Conservation (phyloP, 2,888 invertebrate genomes). For the Baccha elongata region DNA sequence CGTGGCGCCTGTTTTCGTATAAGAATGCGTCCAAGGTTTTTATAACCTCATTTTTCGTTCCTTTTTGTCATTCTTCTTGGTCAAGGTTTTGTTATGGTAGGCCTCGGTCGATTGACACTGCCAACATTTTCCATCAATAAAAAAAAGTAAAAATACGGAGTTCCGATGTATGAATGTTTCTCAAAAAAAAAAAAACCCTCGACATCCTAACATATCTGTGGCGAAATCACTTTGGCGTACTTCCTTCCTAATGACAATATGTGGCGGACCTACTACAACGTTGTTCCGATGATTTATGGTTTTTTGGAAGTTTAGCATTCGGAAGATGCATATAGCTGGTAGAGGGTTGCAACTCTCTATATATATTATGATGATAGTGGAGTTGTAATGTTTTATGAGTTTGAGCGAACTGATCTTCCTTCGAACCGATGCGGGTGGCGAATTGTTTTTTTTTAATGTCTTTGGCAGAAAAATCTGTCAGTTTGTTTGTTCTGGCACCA, state of each 20-base stretch:
- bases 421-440: conserved; percentile 62
- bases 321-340: not conserved
- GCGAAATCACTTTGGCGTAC: conserved; percentile 72
- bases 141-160: conserved; percentile 31
- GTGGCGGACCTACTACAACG: conserved; percentile 52
- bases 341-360: conserved; percentile 35
- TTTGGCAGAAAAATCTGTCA: conserved; percentile 31
- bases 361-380: not conserved
- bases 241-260: conserved; percentile 71
- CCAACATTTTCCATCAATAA: conserved; percentile 25
- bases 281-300: conserved; percentile 64
- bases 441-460: conserved; percentile 37
- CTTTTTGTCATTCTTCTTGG: conserved; percentile 40
- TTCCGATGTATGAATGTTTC: not conserved
- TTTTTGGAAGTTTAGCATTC: conserved; percentile 49
- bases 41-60: conserved; percentile 42
- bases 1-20: conserved; percentile 79
- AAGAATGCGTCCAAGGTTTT: conserved; percentile 55
- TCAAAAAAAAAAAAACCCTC: conserved; percentile 31
- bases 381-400: conserved; percentile 60
- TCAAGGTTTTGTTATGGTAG: conserved; percentile 18
- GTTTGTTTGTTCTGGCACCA: conserved; percentile 43
- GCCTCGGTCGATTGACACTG: conserved; percentile 11
- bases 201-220: conserved; percentile 50
- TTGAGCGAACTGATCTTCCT: conserved; percentile 29